Conservation (phyloP, 2,888 invertebrate genomes). For the Leucania comma region DNA sequence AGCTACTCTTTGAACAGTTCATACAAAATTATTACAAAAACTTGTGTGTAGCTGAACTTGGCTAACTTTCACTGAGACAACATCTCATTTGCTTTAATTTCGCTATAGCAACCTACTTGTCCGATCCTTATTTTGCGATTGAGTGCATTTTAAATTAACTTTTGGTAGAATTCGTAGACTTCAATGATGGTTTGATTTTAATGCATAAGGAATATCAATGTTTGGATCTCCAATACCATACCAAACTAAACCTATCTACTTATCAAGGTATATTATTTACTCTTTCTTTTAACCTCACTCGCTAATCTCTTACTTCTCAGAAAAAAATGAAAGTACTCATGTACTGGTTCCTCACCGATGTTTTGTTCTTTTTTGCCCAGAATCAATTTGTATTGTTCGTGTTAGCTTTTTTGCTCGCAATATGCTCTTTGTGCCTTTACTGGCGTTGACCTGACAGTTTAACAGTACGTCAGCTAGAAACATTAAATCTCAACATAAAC, state of each 20-base stretch:
- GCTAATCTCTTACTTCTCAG: background rate
- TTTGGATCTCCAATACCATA: too few species aligned
- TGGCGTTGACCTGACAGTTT: slow-evolving; percentile 18
- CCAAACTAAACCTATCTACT: too few species aligned
- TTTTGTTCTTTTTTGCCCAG: slow-evolving; percentile 4
- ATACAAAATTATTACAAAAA: slow-evolving; percentile 51
- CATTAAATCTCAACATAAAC: background rate
- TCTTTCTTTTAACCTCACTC: background rate
- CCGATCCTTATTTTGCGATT: slow-evolving; percentile 18
- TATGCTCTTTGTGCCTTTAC: background rate
- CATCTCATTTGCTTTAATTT: slow-evolving; percentile 47
- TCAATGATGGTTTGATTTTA: slow-evolving; percentile 12
- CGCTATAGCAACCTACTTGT: slow-evolving; percentile 13
- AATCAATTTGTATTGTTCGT: slow-evolving; percentile 17
- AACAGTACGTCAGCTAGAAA: background rate
- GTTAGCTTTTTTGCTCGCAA: background rate
- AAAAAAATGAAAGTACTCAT: slow-evolving; percentile 26
- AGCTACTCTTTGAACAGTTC: slow-evolving; percentile 36
- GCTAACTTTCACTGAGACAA: slow-evolving; percentile 53
- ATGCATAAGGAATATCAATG: background rate
- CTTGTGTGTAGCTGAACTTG: slow-evolving; percentile 31
- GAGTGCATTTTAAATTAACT: slow-evolving; percentile 18
- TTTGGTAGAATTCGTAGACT: background rate
- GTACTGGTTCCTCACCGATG: background rate
- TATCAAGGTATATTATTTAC: background rate